Evolutionary conservation across 1,140 invertebrate species (phyloP), one percentile per base, ranked within the genome.

Genomic region (Drosophila novamexicana): DNA sequence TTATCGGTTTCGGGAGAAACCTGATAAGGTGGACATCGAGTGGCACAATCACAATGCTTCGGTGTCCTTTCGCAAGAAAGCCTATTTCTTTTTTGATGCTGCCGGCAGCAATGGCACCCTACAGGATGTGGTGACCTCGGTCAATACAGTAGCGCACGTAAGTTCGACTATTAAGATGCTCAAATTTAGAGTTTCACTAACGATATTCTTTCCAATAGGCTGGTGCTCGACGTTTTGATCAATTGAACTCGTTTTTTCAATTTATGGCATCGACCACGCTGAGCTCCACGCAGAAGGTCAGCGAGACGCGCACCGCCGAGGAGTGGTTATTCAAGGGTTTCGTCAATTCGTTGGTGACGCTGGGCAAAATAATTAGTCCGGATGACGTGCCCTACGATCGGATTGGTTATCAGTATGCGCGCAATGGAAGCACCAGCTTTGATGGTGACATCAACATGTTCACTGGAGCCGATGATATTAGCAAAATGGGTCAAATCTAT

Each of bases 311-410:
- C 90, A 94, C 94, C 0, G 96, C 95, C 0, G 92, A 94, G 3
- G 94, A 97, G 81, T 92, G 97, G 49, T 91, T 97, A 0, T 97
- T 97, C 81, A 94, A 95, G 10, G 97, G 97, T 0, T 97, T 96
- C 80, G 88, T 93, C 0, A 96, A 97, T 88, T 78, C 96, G 96
- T 90, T 81, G 93, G 0, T 97, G 29, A 94, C 94, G 7, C 69
- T 96, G n/a, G 95, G 94, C 0, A 93, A 93, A 39, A 0, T 79
- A 0, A 0, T 81, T 0, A 47, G 14, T 0, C 81, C 81, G 1
- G 37, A 56, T 0, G 92, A 94, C 1, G 94, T 95, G 7, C 94
- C 94, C 0, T 95, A 94, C 47, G 95, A 96, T 89, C 94, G 93
- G 66, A 95, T 97, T 86, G 96, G 96, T 37, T 95, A 95, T 93